Evolutionary conservation across 2,797 vertebrate species (phyloP).

Genomic region (Ptychadena robeensis): DNA sequence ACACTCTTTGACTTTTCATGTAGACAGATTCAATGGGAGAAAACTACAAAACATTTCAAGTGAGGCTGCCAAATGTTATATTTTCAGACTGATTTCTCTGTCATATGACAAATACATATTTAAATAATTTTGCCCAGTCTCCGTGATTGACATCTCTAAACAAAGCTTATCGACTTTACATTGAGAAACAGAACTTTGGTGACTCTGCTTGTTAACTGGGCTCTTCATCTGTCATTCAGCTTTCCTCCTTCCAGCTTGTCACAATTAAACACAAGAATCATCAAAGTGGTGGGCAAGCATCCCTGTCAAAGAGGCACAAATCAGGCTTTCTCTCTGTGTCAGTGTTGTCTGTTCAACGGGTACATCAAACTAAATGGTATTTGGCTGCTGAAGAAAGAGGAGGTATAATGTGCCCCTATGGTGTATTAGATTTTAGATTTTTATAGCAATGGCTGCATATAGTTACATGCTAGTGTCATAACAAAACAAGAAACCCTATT

Average conservation of each 20-base stretch:
- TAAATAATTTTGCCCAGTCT: conserved; percentile 50
- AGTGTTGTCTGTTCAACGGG: conserved; percentile 2
- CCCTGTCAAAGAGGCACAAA: conserved; percentile 46
- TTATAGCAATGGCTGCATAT: not conserved
- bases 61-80: conserved; percentile 45
- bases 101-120: conserved; percentile 51
- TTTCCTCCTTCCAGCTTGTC: conserved; percentile 43
- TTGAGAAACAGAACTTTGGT: conserved; percentile 50
- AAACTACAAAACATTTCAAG: conserved; percentile 47
- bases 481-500: not conserved
- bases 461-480: not conserved
- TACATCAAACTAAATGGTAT: conserved; percentile 33
- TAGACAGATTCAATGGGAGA: conserved; percentile 33
- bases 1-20: conserved; percentile 50
- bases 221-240: conserved; percentile 48
- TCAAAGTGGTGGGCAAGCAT: conserved; percentile 34
- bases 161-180: conserved; percentile 54
- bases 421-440: not conserved
- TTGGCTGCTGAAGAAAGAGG: not conserved
- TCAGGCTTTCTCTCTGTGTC: conserved; percentile 4
- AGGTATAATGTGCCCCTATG: not conserved
- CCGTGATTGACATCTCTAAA: conserved; percentile 56
- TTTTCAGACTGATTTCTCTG: conserved; percentile 45
- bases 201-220: conserved; percentile 51
- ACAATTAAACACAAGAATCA: conserved; percentile 47